These are phyloP conservation scores for Sinocyclocheilus grahami DNA, from an alignment of 2,113 vertebrate species.

Conservation along the genomic window DNA sequence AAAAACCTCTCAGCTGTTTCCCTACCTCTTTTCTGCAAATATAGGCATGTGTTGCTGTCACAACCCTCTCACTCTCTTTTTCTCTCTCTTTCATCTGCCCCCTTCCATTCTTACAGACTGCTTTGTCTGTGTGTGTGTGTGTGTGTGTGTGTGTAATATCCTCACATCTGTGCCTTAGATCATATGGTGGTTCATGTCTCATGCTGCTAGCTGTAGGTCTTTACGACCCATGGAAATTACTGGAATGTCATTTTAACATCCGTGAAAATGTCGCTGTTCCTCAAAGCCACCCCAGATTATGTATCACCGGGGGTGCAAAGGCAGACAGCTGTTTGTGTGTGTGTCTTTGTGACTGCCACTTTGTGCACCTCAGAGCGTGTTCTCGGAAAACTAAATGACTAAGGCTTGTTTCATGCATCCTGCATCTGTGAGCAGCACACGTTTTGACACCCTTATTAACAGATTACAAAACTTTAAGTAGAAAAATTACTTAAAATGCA, in stretches of 20 bases:
- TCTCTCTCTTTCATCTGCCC: conserved; percentile 17
- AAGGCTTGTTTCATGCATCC: neutral
- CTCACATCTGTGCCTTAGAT: conserved; percentile 59
- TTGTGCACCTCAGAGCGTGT: neutral
- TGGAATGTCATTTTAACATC: conserved; percentile 60
- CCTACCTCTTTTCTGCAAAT: conserved; percentile 47
- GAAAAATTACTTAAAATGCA: neutral
- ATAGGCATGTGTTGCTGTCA: conserved; percentile 28
- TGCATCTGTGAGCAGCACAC: neutral
- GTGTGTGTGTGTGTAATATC: conserved; percentile 7
- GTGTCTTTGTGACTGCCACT: conserved; percentile 20
- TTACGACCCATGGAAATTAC: conserved; percentile 59
- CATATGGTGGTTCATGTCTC: conserved; percentile 44
- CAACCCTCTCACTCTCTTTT: conserved; percentile 23
- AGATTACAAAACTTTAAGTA: neutral
- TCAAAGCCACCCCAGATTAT: conserved; percentile 53
- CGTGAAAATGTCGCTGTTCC: conserved; percentile 50
- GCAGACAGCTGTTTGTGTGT: conserved; percentile 34
- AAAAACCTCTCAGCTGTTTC: conserved; percentile 55
- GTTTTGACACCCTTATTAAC: neutral
- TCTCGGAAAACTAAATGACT: neutral
- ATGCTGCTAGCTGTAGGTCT: conserved; percentile 48
- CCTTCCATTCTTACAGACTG: conserved; percentile 7
- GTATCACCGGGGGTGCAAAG: conserved; percentile 43
- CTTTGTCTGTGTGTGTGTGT: neutral